Evolutionary conservation across 2,888 invertebrate genomes (phyloP), one percentile per base, ranked within the genome.

Genomic region (Ceraclea dissimilis): DNA sequence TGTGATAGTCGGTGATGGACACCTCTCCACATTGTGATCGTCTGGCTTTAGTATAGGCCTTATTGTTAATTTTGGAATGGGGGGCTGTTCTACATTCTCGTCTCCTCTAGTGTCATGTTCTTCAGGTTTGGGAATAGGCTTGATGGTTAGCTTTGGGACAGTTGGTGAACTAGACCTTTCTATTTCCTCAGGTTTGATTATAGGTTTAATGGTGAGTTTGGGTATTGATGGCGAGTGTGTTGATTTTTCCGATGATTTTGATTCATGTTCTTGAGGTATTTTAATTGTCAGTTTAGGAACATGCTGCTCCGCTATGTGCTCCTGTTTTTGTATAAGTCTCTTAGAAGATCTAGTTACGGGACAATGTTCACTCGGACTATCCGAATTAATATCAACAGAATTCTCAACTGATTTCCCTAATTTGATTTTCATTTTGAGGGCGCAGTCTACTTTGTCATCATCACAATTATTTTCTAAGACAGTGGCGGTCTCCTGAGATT

Each of bases 121-220:
- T 20, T 58, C 58, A 10, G 49, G 49, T 49, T 49, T 48, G 22
- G 6, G 16, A 47, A 52, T 52, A 48, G 44, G 74, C 69, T 82
- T 82, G 43, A 80, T 81, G 53, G 80, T 81, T 56, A 82, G 72
- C 71, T 80, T 81, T 65, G 82, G 80, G 67, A 75, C 74, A 47
- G 72, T 65, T 55, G 75, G 75, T 44, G 74, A 67, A 63, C 74
- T 79, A 63, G 72, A 73, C 64, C 66, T 79, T 68, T 71, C 81
- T 76, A 44, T 69, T 26, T 68, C 67, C 10, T 61, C 62, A 8
- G 72, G 68, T 66, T 75, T 76, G 34, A 75, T 33, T 2, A 65
- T 63, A 10, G 78, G 72, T 66, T 79, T 79, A 57, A 79, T 77
- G 48, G 73, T 77, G 56, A 79, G 66, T 65, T 77, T 79, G 60